A percentile compares a stretch with the other conserved stretches of the same genome.
These are phyloP conservation scores for Sebastes vulpes DNA, from an alignment of 2,797 vertebrate species.

Conservation along the genomic window DNA sequence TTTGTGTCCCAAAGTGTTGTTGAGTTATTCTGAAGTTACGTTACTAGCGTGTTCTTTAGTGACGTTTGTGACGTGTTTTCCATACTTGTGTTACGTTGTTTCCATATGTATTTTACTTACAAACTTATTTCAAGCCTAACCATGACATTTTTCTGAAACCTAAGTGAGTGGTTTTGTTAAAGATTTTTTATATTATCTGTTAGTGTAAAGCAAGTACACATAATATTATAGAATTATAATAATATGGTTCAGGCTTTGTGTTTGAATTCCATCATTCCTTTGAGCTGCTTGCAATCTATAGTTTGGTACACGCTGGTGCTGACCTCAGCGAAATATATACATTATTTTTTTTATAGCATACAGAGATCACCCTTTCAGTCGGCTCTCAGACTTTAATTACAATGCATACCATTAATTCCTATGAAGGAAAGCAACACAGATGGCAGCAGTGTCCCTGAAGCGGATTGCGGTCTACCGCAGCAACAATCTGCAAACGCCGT, in stretches of 20 bases:
- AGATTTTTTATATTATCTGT: not conserved
- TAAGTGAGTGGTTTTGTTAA: too few relatives aligned
- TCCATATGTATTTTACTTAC: too few relatives aligned
- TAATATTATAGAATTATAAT: not conserved
- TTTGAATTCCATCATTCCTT: conserved; percentile 8
- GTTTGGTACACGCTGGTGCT: not conserved
- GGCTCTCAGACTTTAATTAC: conserved; percentile 36
- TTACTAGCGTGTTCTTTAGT: too few relatives aligned
- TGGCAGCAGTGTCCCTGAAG: conserved; percentile 44
- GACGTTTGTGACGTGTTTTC: too few relatives aligned
- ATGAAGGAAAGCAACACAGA: conserved; percentile 36
- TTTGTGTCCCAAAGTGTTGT: too few relatives aligned
- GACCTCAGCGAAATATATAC: not conserved
- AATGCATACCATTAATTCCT: conserved; percentile 25
- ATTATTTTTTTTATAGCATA: not conserved
- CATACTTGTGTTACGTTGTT: too few relatives aligned
- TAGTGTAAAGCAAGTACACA: not conserved
- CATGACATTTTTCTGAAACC: too few relatives aligned
- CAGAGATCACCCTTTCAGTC: conserved; percentile 23
- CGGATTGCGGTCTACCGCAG: not conserved
- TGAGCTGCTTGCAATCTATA: not conserved
- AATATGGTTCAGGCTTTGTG: not conserved
- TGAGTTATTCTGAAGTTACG: too few relatives aligned
- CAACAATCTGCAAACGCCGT: conserved; percentile 26
- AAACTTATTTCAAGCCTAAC: too few relatives aligned